Percentiles rank a stretch among this genome's conserved stretches.
Conservation (phyloP, 2,797 vertebrate genomes). For the Momotus momota region DNA sequence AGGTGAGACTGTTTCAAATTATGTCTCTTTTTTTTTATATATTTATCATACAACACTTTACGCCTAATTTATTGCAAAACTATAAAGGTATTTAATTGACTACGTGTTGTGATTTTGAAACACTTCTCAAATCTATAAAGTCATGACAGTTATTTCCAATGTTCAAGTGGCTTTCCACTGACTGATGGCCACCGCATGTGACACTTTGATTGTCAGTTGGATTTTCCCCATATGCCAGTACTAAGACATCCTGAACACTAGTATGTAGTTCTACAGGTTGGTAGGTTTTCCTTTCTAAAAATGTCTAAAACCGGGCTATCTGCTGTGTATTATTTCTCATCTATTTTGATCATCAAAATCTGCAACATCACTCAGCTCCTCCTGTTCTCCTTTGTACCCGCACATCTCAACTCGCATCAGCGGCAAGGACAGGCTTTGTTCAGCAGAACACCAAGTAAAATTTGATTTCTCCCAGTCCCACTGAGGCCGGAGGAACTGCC, state of each 20-base stretch:
- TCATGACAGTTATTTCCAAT: not conserved
- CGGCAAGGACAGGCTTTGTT: not conserved
- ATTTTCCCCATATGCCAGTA: not conserved
- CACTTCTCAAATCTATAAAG: not conserved
- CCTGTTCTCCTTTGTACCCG: not conserved
- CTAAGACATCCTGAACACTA: not conserved
- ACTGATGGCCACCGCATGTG: not conserved
- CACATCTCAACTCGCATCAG: fast-evolving
- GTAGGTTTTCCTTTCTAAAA: not conserved
- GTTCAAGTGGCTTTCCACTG: not conserved
- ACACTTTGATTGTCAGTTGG: not conserved
- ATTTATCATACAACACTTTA: not conserved
- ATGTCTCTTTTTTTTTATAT: not conserved
- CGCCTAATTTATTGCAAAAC: not conserved
- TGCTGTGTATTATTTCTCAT: not conserved
- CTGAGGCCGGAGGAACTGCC: not conserved
- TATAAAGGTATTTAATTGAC: not conserved
- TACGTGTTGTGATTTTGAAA: not conserved
- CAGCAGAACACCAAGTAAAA: not conserved
- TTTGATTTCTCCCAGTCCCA: not conserved
- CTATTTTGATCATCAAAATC: not conserved
- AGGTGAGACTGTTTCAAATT: not conserved
- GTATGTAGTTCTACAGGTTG: not conserved
- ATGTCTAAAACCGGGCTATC: not conserved
- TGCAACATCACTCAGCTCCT: not conserved